Conservation (phyloP, 2,113 vertebrate genomes). For the Urocynchramus pylzowi region DNA sequence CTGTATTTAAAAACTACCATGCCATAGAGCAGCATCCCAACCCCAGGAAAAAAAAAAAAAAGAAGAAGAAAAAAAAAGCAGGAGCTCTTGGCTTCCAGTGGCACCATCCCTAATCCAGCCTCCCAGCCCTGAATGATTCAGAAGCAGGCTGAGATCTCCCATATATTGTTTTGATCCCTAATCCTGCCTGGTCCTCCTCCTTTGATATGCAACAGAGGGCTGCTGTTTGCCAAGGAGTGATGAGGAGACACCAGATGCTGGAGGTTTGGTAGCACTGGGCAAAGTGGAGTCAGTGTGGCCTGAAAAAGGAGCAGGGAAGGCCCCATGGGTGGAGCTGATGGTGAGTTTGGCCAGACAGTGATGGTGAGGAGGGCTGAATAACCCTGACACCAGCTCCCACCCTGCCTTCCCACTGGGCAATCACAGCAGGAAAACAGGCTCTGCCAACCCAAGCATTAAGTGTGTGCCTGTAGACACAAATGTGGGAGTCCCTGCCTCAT, state of each 20-base stretch:
- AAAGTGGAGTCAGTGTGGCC: background rate
- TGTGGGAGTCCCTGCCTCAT: background rate
- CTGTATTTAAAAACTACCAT: background rate
- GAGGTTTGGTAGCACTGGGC: background rate
- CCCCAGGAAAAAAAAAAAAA: background rate
- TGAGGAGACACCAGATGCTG: background rate
- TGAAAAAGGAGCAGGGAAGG: background rate
- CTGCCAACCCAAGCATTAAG: background rate
- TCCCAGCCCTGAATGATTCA: constrained; percentile 11
- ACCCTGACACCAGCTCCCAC: background rate
- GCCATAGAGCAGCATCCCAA: background rate
- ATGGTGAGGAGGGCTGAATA: background rate
- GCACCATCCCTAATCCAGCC: constrained; percentile 34
- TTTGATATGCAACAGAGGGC: background rate
- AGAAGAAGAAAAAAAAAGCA: background rate
- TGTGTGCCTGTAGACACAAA: background rate
- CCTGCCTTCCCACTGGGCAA: background rate
- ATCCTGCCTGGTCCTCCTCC: background rate
- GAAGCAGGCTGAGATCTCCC: background rate
- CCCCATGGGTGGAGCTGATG: background rate
- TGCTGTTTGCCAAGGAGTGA: background rate
- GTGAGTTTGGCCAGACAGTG: background rate
- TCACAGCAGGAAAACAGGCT: constrained; percentile 17
- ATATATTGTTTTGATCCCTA: background rate
- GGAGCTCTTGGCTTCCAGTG: background rate